Evolutionary conservation across 2,888 invertebrate genomes (phyloP).

Genomic region (Perdita meconis): DNA sequence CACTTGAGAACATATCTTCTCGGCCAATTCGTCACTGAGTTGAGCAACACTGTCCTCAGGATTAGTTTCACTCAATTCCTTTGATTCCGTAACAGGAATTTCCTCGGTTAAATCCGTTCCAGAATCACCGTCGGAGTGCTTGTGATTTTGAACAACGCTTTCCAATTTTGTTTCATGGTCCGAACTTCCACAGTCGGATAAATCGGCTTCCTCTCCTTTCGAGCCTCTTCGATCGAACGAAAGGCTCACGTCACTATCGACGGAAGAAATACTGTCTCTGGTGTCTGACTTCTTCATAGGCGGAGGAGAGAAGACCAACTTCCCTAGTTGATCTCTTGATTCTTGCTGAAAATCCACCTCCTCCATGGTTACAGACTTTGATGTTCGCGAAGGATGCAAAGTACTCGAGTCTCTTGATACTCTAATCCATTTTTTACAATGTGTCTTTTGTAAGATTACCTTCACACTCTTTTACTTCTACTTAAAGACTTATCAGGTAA

Average conservation of each 20-base stretch:
- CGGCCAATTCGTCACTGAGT: constrained; percentile 91
- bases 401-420: background rate
- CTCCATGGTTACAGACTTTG: constrained; percentile 68
- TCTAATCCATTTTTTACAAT: too few species aligned
- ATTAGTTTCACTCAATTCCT: constrained; percentile 21
- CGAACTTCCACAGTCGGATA: constrained; percentile 89
- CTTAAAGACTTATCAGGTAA: too few species aligned
- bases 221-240: constrained; percentile 85
- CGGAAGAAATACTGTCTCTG: constrained; percentile 87
- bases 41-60: constrained; percentile 78
- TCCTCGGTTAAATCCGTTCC: constrained; percentile 75
- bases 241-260: constrained; percentile 87
- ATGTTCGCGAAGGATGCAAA: background rate
- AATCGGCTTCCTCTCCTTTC: constrained; percentile 88
- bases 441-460: background rate
- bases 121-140: constrained; percentile 69
- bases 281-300: constrained; percentile 86
- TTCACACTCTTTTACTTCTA: background rate
- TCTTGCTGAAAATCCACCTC: constrained; percentile 81
- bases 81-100: constrained; percentile 33
- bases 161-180: constrained; percentile 86
- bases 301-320: constrained; percentile 80
- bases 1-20: constrained; percentile 93
- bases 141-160: constrained; percentile 59
- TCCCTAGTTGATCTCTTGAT: constrained; percentile 80